These are phyloP conservation scores for Phaedon cochleariae DNA, from an alignment of 2,888 invertebrate genomes.

Conservation along the genomic window DNA sequence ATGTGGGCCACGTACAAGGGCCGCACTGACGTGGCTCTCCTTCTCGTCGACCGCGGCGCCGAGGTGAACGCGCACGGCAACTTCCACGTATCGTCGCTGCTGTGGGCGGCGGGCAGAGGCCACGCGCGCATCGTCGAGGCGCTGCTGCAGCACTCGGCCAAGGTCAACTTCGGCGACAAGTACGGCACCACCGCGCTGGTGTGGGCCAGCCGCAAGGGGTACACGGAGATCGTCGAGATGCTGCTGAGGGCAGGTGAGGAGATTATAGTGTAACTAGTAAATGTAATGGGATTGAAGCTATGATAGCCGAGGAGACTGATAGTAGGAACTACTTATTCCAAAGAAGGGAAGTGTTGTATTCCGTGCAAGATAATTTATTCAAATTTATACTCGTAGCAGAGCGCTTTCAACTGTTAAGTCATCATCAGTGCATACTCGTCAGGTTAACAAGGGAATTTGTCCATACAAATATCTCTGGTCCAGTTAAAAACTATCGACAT, in stretches of 20 bases:
- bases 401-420: too few relatives aligned
- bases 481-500: too few relatives aligned
- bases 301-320: too few relatives aligned
- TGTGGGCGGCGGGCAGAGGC: slow-evolving; percentile 96
- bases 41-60: slow-evolving; percentile 85
- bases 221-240: slow-evolving; percentile 81
- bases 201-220: slow-evolving; percentile 95
- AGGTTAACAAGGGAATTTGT: too few relatives aligned
- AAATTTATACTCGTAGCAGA: too few relatives aligned
- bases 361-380: too few relatives aligned
- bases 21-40: slow-evolving; percentile 74
- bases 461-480: too few relatives aligned
- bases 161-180: slow-evolving; percentile 95
- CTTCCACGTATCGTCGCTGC: slow-evolving; percentile 89
- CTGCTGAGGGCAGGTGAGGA: slow-evolving; percentile 85
- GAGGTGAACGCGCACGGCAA: slow-evolving; percentile 96
- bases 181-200: slow-evolving; percentile 96
- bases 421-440: too few relatives aligned
- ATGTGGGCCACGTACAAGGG: slow-evolving; percentile 98
- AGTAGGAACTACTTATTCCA: too few relatives aligned
- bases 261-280: not conserved
- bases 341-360: too few relatives aligned
- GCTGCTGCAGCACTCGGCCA: slow-evolving; percentile 86
- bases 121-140: slow-evolving; percentile 85
- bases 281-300: too few relatives aligned